Conservation (phyloP, 2,888 invertebrate species). For the Psylliodes chrysocephalus region DNA sequence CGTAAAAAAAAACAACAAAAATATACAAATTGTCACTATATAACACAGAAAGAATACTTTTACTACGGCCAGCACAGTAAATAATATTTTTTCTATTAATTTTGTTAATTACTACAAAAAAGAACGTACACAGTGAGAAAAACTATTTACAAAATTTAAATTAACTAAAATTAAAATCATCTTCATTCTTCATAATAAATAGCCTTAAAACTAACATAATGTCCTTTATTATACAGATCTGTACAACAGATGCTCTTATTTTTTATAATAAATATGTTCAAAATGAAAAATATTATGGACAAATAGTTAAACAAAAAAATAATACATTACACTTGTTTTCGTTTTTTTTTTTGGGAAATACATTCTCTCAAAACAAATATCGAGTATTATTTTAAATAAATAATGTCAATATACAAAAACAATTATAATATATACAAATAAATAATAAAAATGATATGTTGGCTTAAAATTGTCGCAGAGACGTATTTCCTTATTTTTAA, state of each 20-base stretch:
- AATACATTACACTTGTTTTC: background rate
- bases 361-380: background rate
- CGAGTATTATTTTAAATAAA: background rate
- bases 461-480: background rate
- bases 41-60: slow-evolving; percentile 2
- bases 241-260: slow-evolving; percentile 22
- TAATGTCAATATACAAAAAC: background rate
- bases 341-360: background rate
- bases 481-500: background rate
- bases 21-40: slow-evolving; percentile 2
- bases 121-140: slow-evolving; percentile 1
- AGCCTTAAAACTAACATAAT: slow-evolving; percentile 10
- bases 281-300: slow-evolving; percentile 2
- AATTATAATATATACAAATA: background rate
- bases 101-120: slow-evolving; percentile 11
- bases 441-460: slow-evolving; percentile 4
- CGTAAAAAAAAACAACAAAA: slow-evolving; percentile 1
- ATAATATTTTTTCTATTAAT: background rate
- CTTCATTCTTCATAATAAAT: slow-evolving; percentile 12
- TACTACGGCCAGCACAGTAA: slow-evolving; percentile 6
- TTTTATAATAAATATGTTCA: background rate
- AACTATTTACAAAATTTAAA: slow-evolving; percentile 22
- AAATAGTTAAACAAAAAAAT: background rate
- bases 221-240: slow-evolving; percentile 8
- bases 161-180: slow-evolving; percentile 18